phyloP scores from a whole-genome alignment of 2,113 vertebrate species.

The Beaufortia kweichowensis region DNA sequence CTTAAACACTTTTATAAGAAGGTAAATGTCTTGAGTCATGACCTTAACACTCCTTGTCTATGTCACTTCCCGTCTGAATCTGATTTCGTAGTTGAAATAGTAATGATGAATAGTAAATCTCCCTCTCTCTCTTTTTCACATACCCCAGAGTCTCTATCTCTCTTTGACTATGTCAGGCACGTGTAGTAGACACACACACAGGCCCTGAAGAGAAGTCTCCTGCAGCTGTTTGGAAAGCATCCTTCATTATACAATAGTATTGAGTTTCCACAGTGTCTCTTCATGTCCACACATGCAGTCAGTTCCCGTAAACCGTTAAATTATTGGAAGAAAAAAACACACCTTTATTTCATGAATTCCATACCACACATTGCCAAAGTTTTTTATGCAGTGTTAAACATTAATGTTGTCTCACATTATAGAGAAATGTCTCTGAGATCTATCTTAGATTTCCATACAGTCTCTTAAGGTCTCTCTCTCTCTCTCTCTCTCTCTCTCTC shows the following conservation, averaged over 20 bases:
- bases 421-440: neutral
- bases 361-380: too few relatives aligned
- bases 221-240: constrained; percentile 21
- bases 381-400: neutral
- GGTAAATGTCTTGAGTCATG: constrained; percentile 12
- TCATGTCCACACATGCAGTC: constrained; percentile 48
- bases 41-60: constrained; percentile 32
- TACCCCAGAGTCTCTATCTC: neutral
- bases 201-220: neutral
- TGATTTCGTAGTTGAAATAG: constrained; percentile 41
- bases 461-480: neutral
- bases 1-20: neutral
- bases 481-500: neutral
- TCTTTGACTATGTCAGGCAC: neutral
- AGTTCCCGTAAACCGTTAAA: neutral
- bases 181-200: neutral
- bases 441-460: neutral
- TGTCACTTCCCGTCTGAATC: constrained; percentile 54
- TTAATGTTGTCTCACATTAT: neutral
- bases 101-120: neutral
- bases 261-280: constrained; percentile 8
- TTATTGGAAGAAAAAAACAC: neutral
- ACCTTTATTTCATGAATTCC: constrained; percentile 18
- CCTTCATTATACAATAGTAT: constrained; percentile 14
- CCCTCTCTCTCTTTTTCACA: neutral